Evolutionary conservation across 1,140 invertebrate species (phyloP).

Genomic region (Delia radicum): DNA sequence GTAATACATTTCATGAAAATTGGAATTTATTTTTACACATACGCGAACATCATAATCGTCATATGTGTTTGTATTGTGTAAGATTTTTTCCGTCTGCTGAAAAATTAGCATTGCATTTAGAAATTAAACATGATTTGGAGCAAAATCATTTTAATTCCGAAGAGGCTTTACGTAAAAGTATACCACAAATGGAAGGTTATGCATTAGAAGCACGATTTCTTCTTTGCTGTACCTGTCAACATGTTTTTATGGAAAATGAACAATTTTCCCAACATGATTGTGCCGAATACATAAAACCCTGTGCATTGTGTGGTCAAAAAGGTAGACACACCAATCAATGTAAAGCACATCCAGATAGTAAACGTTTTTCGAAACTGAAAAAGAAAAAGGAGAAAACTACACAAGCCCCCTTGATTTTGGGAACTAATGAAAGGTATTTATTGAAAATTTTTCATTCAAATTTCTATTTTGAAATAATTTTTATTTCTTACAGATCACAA

Average conservation of each 20-base stretch:
- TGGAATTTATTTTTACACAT: slow-evolving; percentile 82
- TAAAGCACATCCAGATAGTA: slow-evolving; percentile 30
- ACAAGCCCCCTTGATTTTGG: background rate
- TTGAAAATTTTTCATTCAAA: background rate
- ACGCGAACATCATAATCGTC: slow-evolving; percentile 73
- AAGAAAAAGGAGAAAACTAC: slow-evolving; percentile 11
- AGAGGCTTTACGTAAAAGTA: slow-evolving; percentile 23
- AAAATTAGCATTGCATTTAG: slow-evolving; percentile 71
- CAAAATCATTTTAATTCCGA: slow-evolving; percentile 63
- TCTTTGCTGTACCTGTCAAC: slow-evolving; percentile 76
- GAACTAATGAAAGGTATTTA: background rate
- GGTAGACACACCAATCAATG: slow-evolving; percentile 42
- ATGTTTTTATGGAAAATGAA: slow-evolving; percentile 70
- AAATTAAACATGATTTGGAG: slow-evolving; percentile 71
- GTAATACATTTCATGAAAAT: slow-evolving; percentile 77
- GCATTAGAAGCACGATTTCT: slow-evolving; percentile 59
- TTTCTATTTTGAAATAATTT: background rate
- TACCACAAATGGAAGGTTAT: slow-evolving; percentile 31
- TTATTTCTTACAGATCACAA: background rate
- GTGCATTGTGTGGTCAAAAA: slow-evolving; percentile 38
- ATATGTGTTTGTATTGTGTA: slow-evolving; percentile 76
- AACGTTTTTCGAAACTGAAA: slow-evolving; percentile 24
- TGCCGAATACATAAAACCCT: slow-evolving; percentile 49
- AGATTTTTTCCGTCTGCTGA: slow-evolving; percentile 78
- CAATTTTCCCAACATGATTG: slow-evolving; percentile 74